Conservation (phyloP, 1,140 invertebrate genomes). For the Acromyrmex heyeri region DNA sequence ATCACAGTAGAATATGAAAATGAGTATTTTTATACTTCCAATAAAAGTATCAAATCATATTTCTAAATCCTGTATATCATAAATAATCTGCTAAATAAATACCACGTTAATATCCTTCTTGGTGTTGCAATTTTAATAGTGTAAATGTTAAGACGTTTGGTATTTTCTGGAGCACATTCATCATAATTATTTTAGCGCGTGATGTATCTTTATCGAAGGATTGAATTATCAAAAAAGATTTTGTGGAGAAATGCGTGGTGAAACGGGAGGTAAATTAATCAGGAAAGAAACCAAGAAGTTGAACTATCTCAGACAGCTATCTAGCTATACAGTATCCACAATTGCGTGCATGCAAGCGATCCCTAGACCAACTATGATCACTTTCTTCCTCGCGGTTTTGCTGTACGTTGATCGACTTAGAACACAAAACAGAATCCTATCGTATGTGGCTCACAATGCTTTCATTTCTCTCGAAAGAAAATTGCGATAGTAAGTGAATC, state of each 20-base stretch:
- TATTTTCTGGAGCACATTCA: neutral
- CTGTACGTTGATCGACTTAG: slow-evolving; percentile 25
- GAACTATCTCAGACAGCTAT: slow-evolving; percentile 60
- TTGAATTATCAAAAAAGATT: slow-evolving; percentile 23
- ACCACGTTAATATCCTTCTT: too few species aligned
- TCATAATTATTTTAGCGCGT: neutral
- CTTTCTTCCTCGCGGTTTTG: slow-evolving; percentile 73
- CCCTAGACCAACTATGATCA: slow-evolving; percentile 69
- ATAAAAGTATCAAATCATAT: neutral
- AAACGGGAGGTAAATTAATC: slow-evolving; percentile 45
- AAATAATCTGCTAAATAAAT: too few species aligned
- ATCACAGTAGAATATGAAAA: too few species aligned
- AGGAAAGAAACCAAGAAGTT: slow-evolving; percentile 53
- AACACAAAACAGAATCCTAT: slow-evolving; percentile 47
- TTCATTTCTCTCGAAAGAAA: slow-evolving; percentile 26
- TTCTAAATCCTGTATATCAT: too few species aligned
- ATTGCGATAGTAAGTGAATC: slow-evolving; percentile 16
- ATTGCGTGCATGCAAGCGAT: slow-evolving; percentile 57
- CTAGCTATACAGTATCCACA: slow-evolving; percentile 33
- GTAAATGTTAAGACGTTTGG: neutral
- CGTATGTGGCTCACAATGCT: neutral
- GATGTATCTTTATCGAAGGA: neutral
- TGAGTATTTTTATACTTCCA: too few species aligned
- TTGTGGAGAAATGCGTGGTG: slow-evolving; percentile 37
- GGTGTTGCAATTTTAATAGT: neutral